Evolutionary conservation across 2,888 invertebrate species (phyloP).

Genomic region (Zygothrica quintamaculata): DNA sequence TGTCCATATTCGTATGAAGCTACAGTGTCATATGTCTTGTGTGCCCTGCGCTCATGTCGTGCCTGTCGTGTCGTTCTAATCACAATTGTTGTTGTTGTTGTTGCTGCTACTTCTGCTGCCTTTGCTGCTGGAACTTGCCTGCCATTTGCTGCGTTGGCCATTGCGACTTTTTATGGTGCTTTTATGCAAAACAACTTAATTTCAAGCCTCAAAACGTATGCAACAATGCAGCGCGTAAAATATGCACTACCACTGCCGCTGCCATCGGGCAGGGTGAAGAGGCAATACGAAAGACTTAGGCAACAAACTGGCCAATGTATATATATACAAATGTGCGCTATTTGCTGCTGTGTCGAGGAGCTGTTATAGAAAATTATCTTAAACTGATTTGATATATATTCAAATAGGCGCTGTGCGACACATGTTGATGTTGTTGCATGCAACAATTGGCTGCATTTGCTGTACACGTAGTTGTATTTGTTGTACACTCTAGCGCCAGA

Average conservation of each 20-base stretch:
- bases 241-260: constrained; percentile 64
- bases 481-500: constrained; percentile 35
- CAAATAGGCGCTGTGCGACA: constrained; percentile 78
- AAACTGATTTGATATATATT: constrained; percentile 79
- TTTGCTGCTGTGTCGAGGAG: constrained; percentile 65
- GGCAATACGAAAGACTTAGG: constrained; percentile 67
- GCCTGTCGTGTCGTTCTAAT: constrained; percentile 80
- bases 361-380: constrained; percentile 79
- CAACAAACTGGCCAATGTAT: constrained; percentile 62
- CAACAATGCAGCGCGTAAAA: constrained; percentile 74
- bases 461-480: constrained; percentile 25
- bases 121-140: constrained; percentile 6
- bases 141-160: constrained; percentile 47
- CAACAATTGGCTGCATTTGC: constrained; percentile 55
- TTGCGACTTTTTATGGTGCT: constrained; percentile 79
- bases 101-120: constrained; percentile 34
- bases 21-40: constrained; percentile 72
- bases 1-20: constrained; percentile 75
- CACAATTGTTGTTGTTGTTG: constrained; percentile 62
- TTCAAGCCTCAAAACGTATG: constrained; percentile 50
- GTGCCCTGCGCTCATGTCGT: constrained; percentile 73
- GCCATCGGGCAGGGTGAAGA: constrained; percentile 10
- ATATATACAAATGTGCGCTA: constrained; percentile 61
- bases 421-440: constrained; percentile 71
- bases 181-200: constrained; percentile 82